A percentile compares a stretch with the other conserved stretches of the same genome.
These are phyloP conservation scores for Latrodectus elegans DNA, from an alignment of 2,888 invertebrate species.

Conservation along the genomic window DNA sequence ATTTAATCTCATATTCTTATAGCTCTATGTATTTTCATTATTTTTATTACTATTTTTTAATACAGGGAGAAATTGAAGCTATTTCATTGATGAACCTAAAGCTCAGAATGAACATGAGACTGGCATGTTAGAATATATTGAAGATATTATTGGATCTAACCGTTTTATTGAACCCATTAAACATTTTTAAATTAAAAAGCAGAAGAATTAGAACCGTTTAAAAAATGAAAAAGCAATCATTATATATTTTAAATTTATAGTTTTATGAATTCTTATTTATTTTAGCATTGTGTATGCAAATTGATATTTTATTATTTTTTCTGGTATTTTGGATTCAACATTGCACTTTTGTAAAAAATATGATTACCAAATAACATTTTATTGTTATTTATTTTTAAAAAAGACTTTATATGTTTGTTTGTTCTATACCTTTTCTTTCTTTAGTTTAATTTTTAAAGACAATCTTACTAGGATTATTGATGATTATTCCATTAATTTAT, in stretches of 20 bases:
- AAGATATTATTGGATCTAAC: constrained; percentile 94
- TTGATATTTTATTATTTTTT: no score
- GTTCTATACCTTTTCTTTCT: no score
- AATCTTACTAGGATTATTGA: no score
- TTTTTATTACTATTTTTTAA: background rate
- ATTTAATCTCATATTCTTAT: background rate
- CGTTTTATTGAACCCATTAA: constrained; percentile 84
- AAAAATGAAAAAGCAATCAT: constrained; percentile 83
- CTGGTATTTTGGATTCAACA: no score
- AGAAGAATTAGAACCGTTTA: constrained; percentile 83
- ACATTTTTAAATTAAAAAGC: constrained; percentile 83
- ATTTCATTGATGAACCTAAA: constrained; percentile 99
- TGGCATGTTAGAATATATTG: constrained; percentile 98
- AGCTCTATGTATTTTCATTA: background rate
- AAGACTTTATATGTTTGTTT: no score
- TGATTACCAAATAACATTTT: no score
- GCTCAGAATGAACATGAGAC: constrained; percentile 87
- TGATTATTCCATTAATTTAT: no score
- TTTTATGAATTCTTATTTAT: no score
- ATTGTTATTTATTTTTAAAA: no score
- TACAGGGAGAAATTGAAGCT: constrained; percentile 96
- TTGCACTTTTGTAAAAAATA: no score
- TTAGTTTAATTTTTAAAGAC: no score
- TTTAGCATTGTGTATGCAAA: no score
- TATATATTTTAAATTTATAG: background rate